These are phyloP conservation scores for Sipunculus nudus DNA, from an alignment of 2,888 invertebrate genomes.

Conservation along the genomic window DNA sequence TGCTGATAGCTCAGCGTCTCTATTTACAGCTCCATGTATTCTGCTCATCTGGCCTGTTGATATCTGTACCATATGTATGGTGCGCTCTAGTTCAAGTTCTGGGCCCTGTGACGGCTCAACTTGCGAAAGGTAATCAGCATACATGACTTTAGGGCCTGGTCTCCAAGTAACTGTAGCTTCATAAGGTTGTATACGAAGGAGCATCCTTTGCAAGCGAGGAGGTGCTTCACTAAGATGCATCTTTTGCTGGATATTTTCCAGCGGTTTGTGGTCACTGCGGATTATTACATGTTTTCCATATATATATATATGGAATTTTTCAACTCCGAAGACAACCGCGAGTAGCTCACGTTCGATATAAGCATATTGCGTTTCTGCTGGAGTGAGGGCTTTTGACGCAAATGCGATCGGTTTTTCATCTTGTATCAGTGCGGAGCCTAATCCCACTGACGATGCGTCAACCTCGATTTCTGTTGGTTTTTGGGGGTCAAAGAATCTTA, in stretches of 20 bases:
- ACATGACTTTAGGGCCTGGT: slow-evolving; percentile 24
- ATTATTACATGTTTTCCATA: slow-evolving; percentile 23
- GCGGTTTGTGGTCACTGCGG: slow-evolving; percentile 26
- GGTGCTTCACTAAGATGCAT: slow-evolving; percentile 21
- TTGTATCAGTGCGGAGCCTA: slow-evolving; percentile 28
- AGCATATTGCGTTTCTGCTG: slow-evolving; percentile 20
- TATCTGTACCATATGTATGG: slow-evolving; percentile 10
- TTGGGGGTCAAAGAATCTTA: slow-evolving; percentile 18
- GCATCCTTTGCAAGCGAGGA: slow-evolving; percentile 30
- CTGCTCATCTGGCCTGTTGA: background rate
- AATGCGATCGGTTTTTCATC: slow-evolving; percentile 17
- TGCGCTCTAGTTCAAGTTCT: slow-evolving; percentile 12
- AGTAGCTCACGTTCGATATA: slow-evolving; percentile 34
- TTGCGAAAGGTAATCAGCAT: slow-evolving; percentile 34
- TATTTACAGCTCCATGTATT: background rate
- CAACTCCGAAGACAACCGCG: slow-evolving; percentile 30
- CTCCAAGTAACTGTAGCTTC: slow-evolving; percentile 19
- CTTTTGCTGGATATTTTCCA: slow-evolving; percentile 27
- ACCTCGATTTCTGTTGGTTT: slow-evolving; percentile 8
- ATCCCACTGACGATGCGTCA: slow-evolving; percentile 20
- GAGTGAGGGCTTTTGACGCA: slow-evolving; percentile 23
- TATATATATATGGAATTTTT: slow-evolving; percentile 26
- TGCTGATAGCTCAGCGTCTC: slow-evolving; percentile 13
- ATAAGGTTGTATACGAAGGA: slow-evolving; percentile 30
- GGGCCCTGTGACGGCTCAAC: slow-evolving; percentile 7